A percentile compares a stretch with the other conserved stretches of the same genome.
Conservation (phyloP, 2,888 invertebrate species). For the Galerucella pusilla region DNA sequence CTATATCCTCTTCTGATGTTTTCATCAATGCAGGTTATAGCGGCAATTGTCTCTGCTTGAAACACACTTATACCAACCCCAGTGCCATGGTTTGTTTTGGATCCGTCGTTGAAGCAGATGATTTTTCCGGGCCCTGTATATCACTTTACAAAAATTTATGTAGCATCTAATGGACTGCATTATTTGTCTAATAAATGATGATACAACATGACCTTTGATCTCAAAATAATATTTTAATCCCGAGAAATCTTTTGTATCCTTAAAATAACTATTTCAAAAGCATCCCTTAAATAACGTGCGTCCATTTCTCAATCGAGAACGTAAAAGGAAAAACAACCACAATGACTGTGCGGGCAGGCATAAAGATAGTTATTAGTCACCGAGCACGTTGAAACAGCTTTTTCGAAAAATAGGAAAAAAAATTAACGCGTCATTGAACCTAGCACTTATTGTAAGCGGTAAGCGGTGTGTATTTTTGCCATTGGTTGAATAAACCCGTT, state of each 20-base stretch:
- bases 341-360: neutral
- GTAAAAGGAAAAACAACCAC: neutral
- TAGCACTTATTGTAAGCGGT: constrained; percentile 6
- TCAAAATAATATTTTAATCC: neutral
- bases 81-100: too few relatives aligned
- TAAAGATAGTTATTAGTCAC: constrained; percentile 19
- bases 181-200: neutral
- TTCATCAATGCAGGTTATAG: too few relatives aligned
- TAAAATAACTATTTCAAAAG: neutral
- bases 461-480: constrained; percentile 34
- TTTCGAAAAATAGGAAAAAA: constrained; percentile 7
- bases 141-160: neutral
- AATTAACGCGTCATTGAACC: constrained; percentile 3
- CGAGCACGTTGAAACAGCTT: neutral
- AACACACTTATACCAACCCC: too few relatives aligned
- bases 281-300: neutral
- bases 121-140: too few relatives aligned
- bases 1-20: too few relatives aligned
- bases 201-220: neutral
- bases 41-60: too few relatives aligned
- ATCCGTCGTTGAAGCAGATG: too few relatives aligned
- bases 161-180: neutral
- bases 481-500: constrained; percentile 42
- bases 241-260: neutral
- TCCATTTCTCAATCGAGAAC: neutral